Percentiles rank a stretch among this genome's conserved stretches.
Evolutionary conservation across 2,113 vertebrate species (phyloP).

Genomic region (Egretta garzetta): DNA sequence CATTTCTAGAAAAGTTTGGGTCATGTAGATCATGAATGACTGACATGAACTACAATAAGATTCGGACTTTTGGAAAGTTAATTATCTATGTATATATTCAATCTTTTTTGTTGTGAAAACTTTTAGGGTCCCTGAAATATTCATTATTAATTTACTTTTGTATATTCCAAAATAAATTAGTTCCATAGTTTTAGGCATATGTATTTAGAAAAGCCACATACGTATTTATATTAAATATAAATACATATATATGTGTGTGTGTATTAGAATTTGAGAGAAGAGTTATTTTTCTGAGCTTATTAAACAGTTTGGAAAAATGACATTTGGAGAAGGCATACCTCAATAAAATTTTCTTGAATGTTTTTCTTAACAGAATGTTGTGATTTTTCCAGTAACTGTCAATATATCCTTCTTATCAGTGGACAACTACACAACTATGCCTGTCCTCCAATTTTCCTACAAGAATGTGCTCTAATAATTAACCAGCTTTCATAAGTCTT

Average conservation of each 20-base stretch:
- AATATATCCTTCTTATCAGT: background rate
- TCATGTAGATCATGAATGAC: background rate
- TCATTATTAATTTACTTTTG: background rate
- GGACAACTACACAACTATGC: background rate
- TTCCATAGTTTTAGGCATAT: background rate
- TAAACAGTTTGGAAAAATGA: background rate
- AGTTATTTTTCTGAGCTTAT: background rate
- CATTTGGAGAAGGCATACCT: background rate
- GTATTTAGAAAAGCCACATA: background rate
- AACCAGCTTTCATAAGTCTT: background rate
- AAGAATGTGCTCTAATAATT: background rate
- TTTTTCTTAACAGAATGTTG: background rate
- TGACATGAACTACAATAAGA: background rate
- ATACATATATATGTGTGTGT: background rate
- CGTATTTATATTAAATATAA: background rate
- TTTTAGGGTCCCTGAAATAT: background rate
- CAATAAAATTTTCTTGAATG: background rate
- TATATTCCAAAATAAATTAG: background rate
- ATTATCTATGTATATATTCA: background rate
- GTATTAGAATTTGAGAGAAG: background rate
- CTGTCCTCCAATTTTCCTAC: background rate
- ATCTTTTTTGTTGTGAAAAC: background rate
- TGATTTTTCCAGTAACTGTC: background rate
- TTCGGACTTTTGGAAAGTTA: background rate
- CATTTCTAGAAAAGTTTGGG: background rate